Conservation (phyloP, 2,113 vertebrate species). For the Zosterops lateralis region DNA sequence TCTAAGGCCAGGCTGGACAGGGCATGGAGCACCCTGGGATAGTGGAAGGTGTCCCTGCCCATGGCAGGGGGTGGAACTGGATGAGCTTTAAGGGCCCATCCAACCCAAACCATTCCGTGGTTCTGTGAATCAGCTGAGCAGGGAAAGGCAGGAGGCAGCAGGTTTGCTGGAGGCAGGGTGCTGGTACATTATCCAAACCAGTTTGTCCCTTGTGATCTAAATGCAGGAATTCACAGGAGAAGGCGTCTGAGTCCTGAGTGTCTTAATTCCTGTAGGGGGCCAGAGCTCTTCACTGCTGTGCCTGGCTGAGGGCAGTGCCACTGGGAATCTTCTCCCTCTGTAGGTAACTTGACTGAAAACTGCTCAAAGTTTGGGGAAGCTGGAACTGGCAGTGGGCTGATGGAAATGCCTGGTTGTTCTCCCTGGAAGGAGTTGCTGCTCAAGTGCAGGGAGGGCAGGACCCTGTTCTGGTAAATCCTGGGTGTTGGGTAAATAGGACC, state of each 20-base stretch:
- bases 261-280: not conserved
- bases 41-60: not conserved
- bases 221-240: not conserved
- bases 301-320: not conserved
- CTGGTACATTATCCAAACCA: not conserved
- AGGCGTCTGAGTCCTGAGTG: not conserved
- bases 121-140: not conserved
- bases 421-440: not conserved
- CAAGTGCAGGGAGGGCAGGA: not conserved
- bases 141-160: not conserved
- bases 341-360: not conserved
- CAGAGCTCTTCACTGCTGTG: not conserved
- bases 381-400: not conserved
- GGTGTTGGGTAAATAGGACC: not conserved
- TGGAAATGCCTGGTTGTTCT: not conserved
- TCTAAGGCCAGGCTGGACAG: accelerated
- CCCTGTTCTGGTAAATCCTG: not conserved
- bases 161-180: not conserved
- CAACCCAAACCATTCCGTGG: not conserved
- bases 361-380: not conserved
- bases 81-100: not conserved
- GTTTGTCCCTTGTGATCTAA: not conserved
- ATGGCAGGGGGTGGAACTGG: accelerated
- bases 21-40: accelerated
- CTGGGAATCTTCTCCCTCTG: not conserved